Base-by-base conservation (phyloP, 2,113 vertebrate genomes). In the Colossoma macropomum region DNA sequence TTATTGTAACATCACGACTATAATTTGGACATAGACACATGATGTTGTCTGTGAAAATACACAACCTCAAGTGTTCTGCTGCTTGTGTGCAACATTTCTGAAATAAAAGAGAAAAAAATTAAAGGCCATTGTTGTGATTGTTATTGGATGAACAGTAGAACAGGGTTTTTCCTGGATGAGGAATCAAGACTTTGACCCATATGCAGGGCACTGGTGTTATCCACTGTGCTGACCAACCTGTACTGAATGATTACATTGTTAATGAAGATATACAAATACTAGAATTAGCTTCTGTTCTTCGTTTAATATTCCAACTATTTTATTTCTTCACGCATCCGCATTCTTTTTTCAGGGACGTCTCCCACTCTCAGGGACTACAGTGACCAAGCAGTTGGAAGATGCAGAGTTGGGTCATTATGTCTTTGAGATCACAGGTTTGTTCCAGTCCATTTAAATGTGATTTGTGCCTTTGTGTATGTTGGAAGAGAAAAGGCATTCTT, bases 381-480 rank as follows among this genome's bases (percentile, higher is more conserved):
- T 99, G 85, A 95, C 93, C 10, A 97, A 95, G 91, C 91, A 92
- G n/a, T 50, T 93, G 21, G 98, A 99, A 81, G 97, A 97, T 62
- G 86, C 86, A 0, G 97, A 99, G 75, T 93, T 81, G n/a, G 92
- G 89, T 0, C 96, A 96, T 81, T 94, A 91, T 75, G 87, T 94
- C 32, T 98, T 98, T 93, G 98, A 99, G 91, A 97, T 99, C 21
- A 88, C 96, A 96, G 97, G 98, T 99, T 82, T 89, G 94, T 88
- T 74, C 76, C 32, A n/a, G 21, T 82, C 38, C 3, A n/a, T 66
- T 7, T 30, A 19, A 56, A 79, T 32, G 4, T 32, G 17, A 0
- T 25, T 27, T 66, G 12, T 21, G 7, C 16, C 27, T 12, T 59
- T 38, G 32, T 56, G 48, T 25, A 23, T 60, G 15, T 60, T 60